Evolutionary conservation across 2,888 invertebrate genomes (phyloP), one percentile per base, ranked within the genome.

Genomic region (Sepioteuthis lessoniana): DNA sequence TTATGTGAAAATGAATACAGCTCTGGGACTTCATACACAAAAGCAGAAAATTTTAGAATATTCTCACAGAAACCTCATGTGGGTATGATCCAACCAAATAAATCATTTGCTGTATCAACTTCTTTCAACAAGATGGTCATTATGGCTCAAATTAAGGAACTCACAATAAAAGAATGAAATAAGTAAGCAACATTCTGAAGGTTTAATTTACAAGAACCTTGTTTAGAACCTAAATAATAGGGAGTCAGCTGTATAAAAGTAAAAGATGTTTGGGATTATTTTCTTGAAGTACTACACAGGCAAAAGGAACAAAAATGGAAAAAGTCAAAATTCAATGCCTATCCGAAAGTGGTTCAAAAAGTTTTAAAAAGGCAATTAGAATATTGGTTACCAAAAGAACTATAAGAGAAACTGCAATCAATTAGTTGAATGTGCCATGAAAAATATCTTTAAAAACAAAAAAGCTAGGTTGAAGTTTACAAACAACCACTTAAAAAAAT

Each of bases 101-200:
- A 31, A 25, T 60, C 5, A 60, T 35, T 76, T 76, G n/a, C 76
- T 35, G n/a, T 35, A 76, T 76, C 8, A 76, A 76, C 76, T n/a
- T 76, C 76, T 76, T 76, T 76, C n/a, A n/a, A n/a, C n/a, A 76
- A 76, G n/a, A n/a, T 76, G 25, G 76, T 76, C n/a, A 76, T 76
- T 35, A 76, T 76, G n/a, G 13, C 76, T 76, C 8, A n/a, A n/a
- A n/a, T n/a, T n/a, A 76, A 76, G 76, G n/a, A 76, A 16, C n/a
- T 76, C 76, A 76, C 16, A 76, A 76, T n/a, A 76, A 76, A 76
- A 76, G 76, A 19, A 76, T 47, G 21, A 21, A 76, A 76, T 76
- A 76, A 76, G n/a, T 76, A 35, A 76, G n/a, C 10, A n/a, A 31
- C 1, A 5, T 76, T 76, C 76, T 76, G 19, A 60, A 28, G 76